Evolutionary conservation across 2,113 vertebrate genomes (phyloP), one percentile per base, ranked within the genome.

Genomic region (Machaerirhynchus nigripectus): DNA sequence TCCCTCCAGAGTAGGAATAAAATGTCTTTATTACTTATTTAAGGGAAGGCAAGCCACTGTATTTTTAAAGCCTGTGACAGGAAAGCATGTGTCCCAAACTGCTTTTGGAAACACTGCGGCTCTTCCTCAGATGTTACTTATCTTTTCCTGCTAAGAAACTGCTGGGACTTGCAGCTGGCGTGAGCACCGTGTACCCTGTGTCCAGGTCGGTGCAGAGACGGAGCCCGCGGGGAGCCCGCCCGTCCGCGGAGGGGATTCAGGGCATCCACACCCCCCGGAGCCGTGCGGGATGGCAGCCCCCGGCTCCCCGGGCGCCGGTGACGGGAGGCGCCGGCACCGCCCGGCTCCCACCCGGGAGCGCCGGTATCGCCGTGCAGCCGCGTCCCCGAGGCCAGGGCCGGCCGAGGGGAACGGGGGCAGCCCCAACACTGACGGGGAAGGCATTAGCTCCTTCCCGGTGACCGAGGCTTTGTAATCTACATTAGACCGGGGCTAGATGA

Each of bases 51-150:
- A 92, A 92, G 13, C 13, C 39, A 12, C 5, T 11, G 15, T 73
- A 52, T 52, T 87, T 95, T 90, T 42, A 46, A 95, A 83, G 28
- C 19, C 44, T 40, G n/a, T 61, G 40, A 24, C 63, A 86, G 75
- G 67, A 88, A 90, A 92, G 10, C 28, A 23, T 15, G 28, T 44
- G 37, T 92, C 69, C 40, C 49, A 64, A 75, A 64, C 22, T 7
- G 57, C 53, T 42, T 89, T 76, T 71, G 81, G 73, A 78, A 89
- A 52, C 78, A 39, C 59, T 2, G 60, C 47, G 44, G 80, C 39
- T 95, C 88, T 95, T 81, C 74, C 88, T 97, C 90, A 95, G 93
- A 78, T 84, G 86, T 94, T 55, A 81, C 92, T 96, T 96, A 83
- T 94, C 96, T 96, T 96, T 96, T 97, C 95, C 93, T 87, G 94